Conservation (phyloP, 2,888 invertebrate genomes). For the Rhorus exstirpatorius region DNA sequence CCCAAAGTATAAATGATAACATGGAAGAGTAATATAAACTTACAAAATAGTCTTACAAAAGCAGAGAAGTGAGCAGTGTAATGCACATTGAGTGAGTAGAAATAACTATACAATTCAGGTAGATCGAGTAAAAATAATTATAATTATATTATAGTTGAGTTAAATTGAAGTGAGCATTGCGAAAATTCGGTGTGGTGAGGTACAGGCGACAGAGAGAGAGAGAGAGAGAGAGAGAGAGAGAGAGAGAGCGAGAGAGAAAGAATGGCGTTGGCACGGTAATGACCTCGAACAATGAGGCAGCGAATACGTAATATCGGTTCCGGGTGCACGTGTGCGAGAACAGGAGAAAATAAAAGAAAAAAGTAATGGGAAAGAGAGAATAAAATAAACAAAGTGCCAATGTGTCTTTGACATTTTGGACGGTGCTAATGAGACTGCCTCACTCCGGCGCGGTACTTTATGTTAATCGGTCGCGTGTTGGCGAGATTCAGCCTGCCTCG, state of each 20-base stretch:
- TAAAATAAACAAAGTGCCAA: conserved; percentile 36
- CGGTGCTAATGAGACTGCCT: conserved; percentile 80
- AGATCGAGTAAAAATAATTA: too few relatives aligned
- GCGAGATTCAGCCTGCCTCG: conserved; percentile 71
- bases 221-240: background rate
- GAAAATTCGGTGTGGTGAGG: too few relatives aligned
- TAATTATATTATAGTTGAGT: too few relatives aligned
- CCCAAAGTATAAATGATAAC: too few relatives aligned
- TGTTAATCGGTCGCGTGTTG: conserved; percentile 82
- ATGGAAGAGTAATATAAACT: too few relatives aligned
- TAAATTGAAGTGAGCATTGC: too few relatives aligned
- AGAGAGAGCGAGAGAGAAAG: too few relatives aligned
- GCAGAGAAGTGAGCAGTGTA: too few relatives aligned
- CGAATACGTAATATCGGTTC: conserved; percentile 34
- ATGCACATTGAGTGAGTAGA: too few relatives aligned
- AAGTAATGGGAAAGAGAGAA: conserved; percentile 25
- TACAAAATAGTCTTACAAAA: too few relatives aligned
- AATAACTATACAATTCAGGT: too few relatives aligned
- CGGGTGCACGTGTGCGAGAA: conserved; percentile 25
- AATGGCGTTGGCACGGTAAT: background rate
- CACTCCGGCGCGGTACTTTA: conserved; percentile 73
- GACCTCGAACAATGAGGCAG: conserved; percentile 27
- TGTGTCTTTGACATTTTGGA: conserved; percentile 75
- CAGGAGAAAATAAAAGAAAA: conserved; percentile 9
- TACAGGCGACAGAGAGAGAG: background rate